Evolutionary conservation across 1,140 invertebrate genomes (phyloP).

Genomic region (Rhysida immarginata): DNA sequence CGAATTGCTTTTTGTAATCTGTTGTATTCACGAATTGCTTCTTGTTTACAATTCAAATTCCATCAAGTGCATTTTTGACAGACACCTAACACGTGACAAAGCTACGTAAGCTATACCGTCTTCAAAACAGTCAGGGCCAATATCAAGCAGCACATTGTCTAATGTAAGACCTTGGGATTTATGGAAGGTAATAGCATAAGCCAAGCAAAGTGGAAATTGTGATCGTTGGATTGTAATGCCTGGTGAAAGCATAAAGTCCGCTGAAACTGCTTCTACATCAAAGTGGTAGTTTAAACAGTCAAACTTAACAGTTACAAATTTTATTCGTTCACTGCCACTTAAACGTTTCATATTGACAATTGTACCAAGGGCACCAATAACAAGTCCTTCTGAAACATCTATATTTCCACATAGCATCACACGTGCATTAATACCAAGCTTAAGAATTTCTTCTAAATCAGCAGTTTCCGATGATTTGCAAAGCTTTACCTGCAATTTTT

Average conservation of each 20-base stretch:
- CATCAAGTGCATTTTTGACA: background rate
- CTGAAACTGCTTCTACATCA: background rate
- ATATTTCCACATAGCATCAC: background rate
- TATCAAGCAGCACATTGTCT: background rate
- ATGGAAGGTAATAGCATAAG: background rate
- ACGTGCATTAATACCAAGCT: background rate
- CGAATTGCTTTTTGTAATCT: too few relatives aligned
- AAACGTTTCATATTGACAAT: background rate
- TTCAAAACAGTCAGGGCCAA: background rate
- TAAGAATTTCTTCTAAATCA: background rate
- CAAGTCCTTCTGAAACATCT: background rate
- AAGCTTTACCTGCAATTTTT: background rate
- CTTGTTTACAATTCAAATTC: too few relatives aligned
- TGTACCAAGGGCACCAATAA: background rate
- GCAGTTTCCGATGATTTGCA: background rate
- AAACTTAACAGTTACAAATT: background rate
- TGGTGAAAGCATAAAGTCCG: background rate
- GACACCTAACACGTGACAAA: background rate
- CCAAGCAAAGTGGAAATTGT: background rate
- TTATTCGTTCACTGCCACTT: background rate
- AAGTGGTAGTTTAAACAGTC: background rate
- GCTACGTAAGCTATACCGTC: background rate
- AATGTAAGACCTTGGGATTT: background rate
- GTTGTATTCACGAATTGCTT: too few relatives aligned
- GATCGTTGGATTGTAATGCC: background rate